phyloP scores from a whole-genome alignment of 2,888 invertebrate species.

The Ophioninae sp. region DNA sequence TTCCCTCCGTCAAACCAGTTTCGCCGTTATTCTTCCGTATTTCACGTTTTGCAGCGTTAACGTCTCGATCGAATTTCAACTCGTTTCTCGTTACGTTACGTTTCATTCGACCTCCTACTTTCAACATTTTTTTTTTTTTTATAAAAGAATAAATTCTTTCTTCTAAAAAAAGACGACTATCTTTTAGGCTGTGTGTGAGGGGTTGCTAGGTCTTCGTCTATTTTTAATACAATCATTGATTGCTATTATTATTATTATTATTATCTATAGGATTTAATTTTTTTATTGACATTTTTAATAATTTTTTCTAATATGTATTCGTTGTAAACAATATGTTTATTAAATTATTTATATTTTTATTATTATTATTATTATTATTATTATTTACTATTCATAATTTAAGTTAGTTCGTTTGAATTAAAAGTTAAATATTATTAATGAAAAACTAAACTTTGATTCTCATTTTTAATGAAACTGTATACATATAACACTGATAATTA shows the following conservation, averaged over 20 bases:
- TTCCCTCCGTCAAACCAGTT: slow-evolving; percentile 48
- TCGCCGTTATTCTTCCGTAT: slow-evolving; percentile 7
- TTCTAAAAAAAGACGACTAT: neutral
- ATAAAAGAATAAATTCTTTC: no score
- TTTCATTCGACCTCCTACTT: neutral
- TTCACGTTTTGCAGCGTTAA: slow-evolving; percentile 19
- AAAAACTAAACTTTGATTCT: no score
- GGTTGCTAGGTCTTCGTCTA: neutral
- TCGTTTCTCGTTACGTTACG: slow-evolving; percentile 37
- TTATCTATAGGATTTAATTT: neutral
- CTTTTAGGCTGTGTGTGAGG: neutral
- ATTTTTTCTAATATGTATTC: neutral
- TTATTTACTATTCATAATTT: no score
- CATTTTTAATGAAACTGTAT: no score
- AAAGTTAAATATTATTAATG: no score
- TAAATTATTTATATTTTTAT: no score
- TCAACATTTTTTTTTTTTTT: neutral
- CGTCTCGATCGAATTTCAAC: slow-evolving; percentile 25
- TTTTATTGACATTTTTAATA: neutral
- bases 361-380: no score
- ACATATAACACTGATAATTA: no score
- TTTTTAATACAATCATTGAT: neutral
- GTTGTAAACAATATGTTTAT: no score
- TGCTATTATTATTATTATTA: neutral
- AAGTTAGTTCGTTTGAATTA: no score